Conservation (phyloP, 2,797 vertebrate species). For the Danio aesculapii region DNA sequence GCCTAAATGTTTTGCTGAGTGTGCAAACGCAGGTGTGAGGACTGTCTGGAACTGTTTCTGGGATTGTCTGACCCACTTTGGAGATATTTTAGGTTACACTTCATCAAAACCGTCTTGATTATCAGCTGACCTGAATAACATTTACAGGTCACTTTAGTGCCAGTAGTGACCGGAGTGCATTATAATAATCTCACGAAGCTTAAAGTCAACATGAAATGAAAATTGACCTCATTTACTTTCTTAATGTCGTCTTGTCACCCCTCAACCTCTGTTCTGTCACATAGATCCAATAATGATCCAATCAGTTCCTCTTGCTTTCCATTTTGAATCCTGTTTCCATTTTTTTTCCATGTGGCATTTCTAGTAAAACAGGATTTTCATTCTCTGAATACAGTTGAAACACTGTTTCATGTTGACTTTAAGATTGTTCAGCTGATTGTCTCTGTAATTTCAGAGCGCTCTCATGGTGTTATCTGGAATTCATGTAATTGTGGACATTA, state of each 20-base stretch:
- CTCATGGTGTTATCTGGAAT: neutral
- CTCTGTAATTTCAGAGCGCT: neutral
- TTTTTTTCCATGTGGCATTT: no score
- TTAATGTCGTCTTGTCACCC: neutral
- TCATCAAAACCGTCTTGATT: neutral
- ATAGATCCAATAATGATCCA: neutral
- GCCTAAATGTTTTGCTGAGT: conserved; percentile 30
- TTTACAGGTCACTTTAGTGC: conserved; percentile 7
- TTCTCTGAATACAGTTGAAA: neutral
- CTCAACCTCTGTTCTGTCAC: neutral
- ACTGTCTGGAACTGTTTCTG: neutral
- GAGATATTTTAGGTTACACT: neutral
- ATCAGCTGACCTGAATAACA: neutral
- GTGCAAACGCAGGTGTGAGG: neutral
- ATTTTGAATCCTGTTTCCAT: neutral
- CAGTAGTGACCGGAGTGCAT: neutral
- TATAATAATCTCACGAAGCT: conserved; percentile 21
- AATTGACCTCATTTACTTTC: conserved; percentile 12
- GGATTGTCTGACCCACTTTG: conserved; percentile 24
- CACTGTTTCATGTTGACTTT: neutral
- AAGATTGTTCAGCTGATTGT: neutral
- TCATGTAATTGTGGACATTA: neutral
- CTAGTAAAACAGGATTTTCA: no score
- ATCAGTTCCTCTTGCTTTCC: neutral
- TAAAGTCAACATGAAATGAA: conserved; percentile 22